A percentile compares a stretch with the other conserved stretches of the same genome.
phyloP scores from a whole-genome alignment of 2,888 invertebrate species.

The Molanna angustata region DNA sequence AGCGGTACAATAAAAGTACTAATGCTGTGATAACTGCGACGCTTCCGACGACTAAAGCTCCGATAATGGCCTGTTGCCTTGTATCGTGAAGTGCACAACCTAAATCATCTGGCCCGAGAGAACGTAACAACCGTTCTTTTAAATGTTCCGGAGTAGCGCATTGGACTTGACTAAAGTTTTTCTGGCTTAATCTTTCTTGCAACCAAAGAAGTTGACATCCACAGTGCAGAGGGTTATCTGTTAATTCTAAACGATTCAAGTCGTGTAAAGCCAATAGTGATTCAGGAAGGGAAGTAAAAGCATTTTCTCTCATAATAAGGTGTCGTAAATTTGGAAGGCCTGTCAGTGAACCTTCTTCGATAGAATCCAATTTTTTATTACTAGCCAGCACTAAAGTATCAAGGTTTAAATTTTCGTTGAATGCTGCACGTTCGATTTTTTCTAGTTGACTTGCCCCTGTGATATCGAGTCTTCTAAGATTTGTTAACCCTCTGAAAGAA shows the following conservation, averaged over 20 bases:
- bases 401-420: conserved; percentile 76
- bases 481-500: conserved; percentile 75
- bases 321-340: conserved; percentile 78
- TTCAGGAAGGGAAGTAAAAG: conserved; percentile 72
- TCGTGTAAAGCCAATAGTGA: conserved; percentile 78
- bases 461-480: conserved; percentile 73
- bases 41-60: conserved; percentile 70
- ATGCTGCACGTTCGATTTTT: conserved; percentile 72
- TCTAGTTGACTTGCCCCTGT: conserved; percentile 73
- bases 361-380: conserved; percentile 68
- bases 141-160: conserved; percentile 73
- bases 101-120: conserved; percentile 71
- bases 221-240: conserved; percentile 80
- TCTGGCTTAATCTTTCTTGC: conserved; percentile 64
- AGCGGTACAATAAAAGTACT: conserved; percentile 72
- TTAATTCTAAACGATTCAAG: conserved; percentile 70
- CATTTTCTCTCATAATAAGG: conserved; percentile 75
- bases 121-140: conserved; percentile 65
- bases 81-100: conserved; percentile 81
- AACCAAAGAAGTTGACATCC: conserved; percentile 81
- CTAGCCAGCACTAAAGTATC: conserved; percentile 73
- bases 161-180: conserved; percentile 67
- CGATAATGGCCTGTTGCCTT: conserved; percentile 75
- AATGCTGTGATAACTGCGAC: conserved; percentile 70
- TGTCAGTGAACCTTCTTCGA: conserved; percentile 74